These are phyloP conservation scores for Athalia rosae DNA, from an alignment of 2,888 invertebrate species.

Conservation along the genomic window DNA sequence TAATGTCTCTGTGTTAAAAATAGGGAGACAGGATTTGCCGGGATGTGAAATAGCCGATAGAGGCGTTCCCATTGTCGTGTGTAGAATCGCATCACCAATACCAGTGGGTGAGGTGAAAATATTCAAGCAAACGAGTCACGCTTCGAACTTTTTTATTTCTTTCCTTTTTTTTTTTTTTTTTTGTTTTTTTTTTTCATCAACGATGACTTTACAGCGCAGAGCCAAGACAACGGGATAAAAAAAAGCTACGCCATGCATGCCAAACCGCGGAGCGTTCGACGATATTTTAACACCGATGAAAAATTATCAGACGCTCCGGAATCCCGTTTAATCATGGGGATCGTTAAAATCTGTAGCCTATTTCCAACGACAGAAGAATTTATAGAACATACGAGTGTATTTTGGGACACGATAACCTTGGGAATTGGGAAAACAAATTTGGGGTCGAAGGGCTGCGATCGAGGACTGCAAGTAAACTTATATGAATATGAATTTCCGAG, in stretches of 20 bases:
- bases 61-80: conserved; percentile 21
- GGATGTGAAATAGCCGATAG: not conserved
- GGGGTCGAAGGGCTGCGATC: too few relatives aligned
- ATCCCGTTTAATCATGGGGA: not conserved
- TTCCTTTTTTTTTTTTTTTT: too few relatives aligned
- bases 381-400: not conserved
- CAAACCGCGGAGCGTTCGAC: not conserved
- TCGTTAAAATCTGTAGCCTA: not conserved
- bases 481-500: not conserved
- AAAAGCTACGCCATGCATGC: conserved; percentile 18
- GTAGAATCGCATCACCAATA: conserved; percentile 10
- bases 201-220: conserved; percentile 2
- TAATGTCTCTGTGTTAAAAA: conserved; percentile 15
- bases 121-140: conserved; percentile 37
- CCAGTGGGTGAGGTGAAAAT: conserved; percentile 9
- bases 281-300: not conserved
- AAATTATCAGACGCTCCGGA: not conserved
- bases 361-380: too few relatives aligned
- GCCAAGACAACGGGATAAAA: conserved; percentile 9
- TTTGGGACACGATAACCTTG: not conserved
- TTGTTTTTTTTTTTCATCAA: too few relatives aligned
- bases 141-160: too few relatives aligned
- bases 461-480: not conserved
- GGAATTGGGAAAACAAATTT: not conserved
- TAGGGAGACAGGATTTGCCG: not conserved